Conservation (phyloP, 2,797 vertebrate species). For the Florisuga fusca region DNA sequence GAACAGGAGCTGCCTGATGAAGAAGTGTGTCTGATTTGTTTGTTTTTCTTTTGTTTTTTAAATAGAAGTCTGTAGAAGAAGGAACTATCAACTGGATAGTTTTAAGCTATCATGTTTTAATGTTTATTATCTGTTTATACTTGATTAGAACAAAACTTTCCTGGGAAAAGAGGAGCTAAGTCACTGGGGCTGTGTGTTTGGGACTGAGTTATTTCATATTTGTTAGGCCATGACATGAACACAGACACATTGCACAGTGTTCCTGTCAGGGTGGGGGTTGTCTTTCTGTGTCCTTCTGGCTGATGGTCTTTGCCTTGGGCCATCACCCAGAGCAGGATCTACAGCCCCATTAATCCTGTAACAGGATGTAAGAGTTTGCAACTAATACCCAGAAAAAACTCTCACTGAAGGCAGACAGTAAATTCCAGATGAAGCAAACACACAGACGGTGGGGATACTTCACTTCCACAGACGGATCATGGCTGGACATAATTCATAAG, state of each 20-base stretch:
- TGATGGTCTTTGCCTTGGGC: not conserved
- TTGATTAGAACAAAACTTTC: not conserved
- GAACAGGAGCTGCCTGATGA: not conserved
- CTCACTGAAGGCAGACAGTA: not conserved
- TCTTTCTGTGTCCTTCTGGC: not conserved
- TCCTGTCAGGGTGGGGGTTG: not conserved
- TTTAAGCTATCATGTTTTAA: not conserved
- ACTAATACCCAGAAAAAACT: not conserved
- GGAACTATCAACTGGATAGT: not conserved
- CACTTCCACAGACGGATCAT: not conserved
- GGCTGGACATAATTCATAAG: not conserved
- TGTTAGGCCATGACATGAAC: not conserved
- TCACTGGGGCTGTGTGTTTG: not conserved
- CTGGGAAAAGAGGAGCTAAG: not conserved
- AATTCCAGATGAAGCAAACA: not conserved
- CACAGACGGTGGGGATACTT: not conserved
- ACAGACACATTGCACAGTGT: not conserved
- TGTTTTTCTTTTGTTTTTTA: not conserved
- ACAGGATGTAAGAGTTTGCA: not conserved
- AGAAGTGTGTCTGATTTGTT: not conserved
- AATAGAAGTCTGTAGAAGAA: not conserved
- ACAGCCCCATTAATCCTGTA: fast-evolving
- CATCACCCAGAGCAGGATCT: fast-evolving
- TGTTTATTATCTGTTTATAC: not conserved
- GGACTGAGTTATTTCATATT: not conserved